These are phyloP conservation scores for Cirrhinus molitorella DNA, from an alignment of 2,797 vertebrate species.

Conservation along the genomic window DNA sequence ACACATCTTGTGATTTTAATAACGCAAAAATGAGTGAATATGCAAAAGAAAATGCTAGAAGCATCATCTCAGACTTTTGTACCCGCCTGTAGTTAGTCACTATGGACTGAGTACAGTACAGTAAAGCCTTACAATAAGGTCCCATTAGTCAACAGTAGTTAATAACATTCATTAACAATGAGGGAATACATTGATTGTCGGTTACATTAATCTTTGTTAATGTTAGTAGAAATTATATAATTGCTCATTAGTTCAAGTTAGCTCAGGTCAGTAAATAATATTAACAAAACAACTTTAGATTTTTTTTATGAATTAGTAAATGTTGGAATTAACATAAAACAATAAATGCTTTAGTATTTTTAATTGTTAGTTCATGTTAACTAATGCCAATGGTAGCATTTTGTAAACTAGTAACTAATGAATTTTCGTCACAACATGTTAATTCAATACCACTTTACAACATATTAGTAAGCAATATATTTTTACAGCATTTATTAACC, in stretches of 20 bases:
- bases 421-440: no score
- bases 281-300: neutral
- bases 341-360: neutral
- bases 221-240: neutral
- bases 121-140: neutral
- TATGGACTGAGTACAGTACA: neutral
- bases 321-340: neutral
- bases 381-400: neutral
- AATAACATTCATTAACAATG: neutral
- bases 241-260: neutral
- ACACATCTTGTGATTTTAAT: no score
- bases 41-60: neutral
- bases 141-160: neutral
- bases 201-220: neutral
- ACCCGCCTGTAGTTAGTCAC: neutral
- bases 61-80: neutral
- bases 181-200: neutral
- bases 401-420: neutral
- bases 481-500: no score
- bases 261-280: neutral
- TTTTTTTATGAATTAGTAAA: neutral
- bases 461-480: no score
- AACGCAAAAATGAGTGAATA: no score
- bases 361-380: neutral
- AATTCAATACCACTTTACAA: no score